A percentile compares a stretch with the other conserved stretches of the same genome.
phyloP scores from a whole-genome alignment of 2,888 invertebrate species.

The Meiosimyza platycephala region DNA sequence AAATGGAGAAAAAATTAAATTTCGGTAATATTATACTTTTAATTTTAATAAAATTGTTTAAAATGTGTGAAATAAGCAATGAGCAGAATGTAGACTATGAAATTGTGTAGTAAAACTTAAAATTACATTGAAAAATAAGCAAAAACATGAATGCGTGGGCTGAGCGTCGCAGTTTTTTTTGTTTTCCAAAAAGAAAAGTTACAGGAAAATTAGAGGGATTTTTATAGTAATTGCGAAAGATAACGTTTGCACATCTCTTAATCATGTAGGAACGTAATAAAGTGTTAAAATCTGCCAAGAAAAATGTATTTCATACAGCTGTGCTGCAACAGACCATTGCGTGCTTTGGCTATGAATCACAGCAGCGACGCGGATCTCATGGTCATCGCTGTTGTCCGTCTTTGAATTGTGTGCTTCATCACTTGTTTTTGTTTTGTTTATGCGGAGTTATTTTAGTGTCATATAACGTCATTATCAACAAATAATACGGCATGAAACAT shows the following conservation, averaged over 20 bases:
- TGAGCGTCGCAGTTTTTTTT: slow-evolving; percentile 6
- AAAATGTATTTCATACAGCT: slow-evolving; percentile 12
- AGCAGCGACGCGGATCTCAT: slow-evolving; percentile 22
- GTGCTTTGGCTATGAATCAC: slow-evolving; percentile 25
- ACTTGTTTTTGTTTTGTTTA: slow-evolving; percentile 11
- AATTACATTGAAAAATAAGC: background rate
- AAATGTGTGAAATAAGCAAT: background rate
- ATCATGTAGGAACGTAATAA: background rate
- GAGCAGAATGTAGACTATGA: background rate
- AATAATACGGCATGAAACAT: too few relatives aligned
- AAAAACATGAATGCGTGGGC: slow-evolving; percentile 27
- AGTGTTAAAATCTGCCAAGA: background rate
- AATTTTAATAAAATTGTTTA: background rate
- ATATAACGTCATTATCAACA: too few relatives aligned
- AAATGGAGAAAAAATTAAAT: slow-evolving; percentile 40
- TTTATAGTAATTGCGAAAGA: background rate
- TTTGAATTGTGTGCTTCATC: background rate
- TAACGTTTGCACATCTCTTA: background rate
- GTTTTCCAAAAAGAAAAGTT: background rate
- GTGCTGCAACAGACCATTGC: background rate
- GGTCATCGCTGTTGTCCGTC: slow-evolving; percentile 14
- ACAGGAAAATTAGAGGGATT: too few relatives aligned
- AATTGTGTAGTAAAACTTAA: background rate
- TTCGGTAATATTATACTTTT: slow-evolving; percentile 35
- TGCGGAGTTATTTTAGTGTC: too few relatives aligned